Evolutionary conservation across 2,888 invertebrate genomes (phyloP).

Genomic region (Trilocha varians): DNA sequence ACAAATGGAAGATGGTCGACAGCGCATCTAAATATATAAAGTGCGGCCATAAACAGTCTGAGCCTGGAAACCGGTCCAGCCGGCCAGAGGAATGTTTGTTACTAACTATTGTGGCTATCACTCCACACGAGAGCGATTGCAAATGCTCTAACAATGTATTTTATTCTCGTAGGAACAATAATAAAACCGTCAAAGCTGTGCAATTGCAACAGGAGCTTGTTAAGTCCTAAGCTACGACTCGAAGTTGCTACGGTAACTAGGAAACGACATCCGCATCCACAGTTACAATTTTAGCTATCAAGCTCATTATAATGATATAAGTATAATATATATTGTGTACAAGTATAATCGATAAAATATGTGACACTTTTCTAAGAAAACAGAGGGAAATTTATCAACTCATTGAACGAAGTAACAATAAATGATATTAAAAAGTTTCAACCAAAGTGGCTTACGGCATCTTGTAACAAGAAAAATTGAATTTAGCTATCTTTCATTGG

Average conservation of each 20-base stretch:
- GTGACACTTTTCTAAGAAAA: too few species aligned
- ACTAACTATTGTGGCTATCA: constrained; percentile 46
- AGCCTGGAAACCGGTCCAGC: constrained; percentile 55
- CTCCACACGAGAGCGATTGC: constrained; percentile 38
- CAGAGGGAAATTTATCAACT: too few species aligned
- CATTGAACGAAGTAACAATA: background rate
- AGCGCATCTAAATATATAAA: constrained; percentile 67
- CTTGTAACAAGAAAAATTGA: too few species aligned
- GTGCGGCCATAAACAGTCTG: constrained; percentile 62
- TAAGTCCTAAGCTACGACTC: too few species aligned
- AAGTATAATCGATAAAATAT: too few species aligned
- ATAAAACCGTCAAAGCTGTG: constrained; percentile 21
- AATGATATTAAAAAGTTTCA: background rate
- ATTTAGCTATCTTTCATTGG: constrained; percentile 27
- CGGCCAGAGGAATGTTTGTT: constrained; percentile 57
- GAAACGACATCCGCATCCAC: constrained; percentile 13
- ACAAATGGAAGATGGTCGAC: constrained; percentile 53
- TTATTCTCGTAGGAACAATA: constrained; percentile 34
- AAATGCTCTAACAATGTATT: constrained; percentile 51
- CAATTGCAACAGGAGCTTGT: constrained; percentile 24
- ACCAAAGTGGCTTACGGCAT: too few species aligned
- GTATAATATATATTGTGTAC: too few species aligned
- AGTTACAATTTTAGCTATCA: too few species aligned
- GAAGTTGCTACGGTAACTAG: too few species aligned
- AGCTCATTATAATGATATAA: too few species aligned